Conservation (phyloP, 2,888 invertebrate genomes). For the Cylindroiulus punctatus region DNA sequence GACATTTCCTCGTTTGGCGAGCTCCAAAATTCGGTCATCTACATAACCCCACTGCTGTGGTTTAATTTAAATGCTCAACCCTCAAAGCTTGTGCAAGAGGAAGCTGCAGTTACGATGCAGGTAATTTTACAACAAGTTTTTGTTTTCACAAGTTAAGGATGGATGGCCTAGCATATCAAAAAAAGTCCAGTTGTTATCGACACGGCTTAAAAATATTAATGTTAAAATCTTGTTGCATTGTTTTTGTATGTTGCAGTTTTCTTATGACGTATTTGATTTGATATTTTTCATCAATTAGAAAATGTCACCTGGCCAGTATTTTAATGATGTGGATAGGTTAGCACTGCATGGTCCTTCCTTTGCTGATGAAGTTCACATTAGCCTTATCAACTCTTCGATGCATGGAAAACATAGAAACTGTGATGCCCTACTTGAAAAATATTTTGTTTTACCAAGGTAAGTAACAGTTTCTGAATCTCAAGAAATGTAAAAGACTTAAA, state of each 20-base stretch:
- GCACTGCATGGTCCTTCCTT: neutral
- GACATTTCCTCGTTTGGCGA: conserved; percentile 22
- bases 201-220: too few species aligned
- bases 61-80: conserved; percentile 61
- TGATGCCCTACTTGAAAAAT: conserved; percentile 36
- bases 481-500: neutral
- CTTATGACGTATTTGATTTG: neutral
- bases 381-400: conserved; percentile 27
- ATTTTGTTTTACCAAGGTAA: conserved; percentile 55
- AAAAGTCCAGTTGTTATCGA: too few species aligned
- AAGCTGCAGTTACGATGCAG: conserved; percentile 58
- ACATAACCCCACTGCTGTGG: conserved; percentile 60
- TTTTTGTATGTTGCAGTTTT: too few species aligned
- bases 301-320: neutral
- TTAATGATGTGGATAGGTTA: neutral
- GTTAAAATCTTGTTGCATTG: too few species aligned
- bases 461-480: neutral
- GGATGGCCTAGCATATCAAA: too few species aligned
- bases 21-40: conserved; percentile 52
- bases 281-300: neutral
- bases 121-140: conserved; percentile 48
- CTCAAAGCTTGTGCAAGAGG: conserved; percentile 59
- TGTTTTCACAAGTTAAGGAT: too few species aligned
- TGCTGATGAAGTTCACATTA: conserved; percentile 50
- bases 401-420: neutral